Evolutionary conservation across 2,113 vertebrate species (phyloP).

Genomic region (Megalops atlanticus): DNA sequence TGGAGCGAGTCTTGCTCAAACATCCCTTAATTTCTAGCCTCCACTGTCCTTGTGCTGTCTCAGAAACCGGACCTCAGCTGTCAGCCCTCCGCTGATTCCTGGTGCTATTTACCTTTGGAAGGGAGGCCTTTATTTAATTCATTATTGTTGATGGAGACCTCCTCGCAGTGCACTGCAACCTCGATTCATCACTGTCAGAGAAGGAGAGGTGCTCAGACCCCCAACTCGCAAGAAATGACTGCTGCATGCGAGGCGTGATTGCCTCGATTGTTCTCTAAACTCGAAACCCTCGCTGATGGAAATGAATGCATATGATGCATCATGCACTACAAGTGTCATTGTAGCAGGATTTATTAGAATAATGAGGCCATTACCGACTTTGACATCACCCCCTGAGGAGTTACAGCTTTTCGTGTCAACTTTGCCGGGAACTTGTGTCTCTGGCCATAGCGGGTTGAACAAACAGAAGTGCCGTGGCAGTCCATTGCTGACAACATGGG

Average conservation of each 20-base stretch:
- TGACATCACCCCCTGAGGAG: background rate
- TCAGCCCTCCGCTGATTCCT: background rate
- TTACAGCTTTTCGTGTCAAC: too few species aligned
- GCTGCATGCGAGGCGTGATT: background rate
- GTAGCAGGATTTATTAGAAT: background rate
- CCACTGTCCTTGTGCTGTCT: background rate
- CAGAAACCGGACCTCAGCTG: background rate
- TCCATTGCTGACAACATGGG: too few species aligned
- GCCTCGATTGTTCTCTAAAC: background rate
- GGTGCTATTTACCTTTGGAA: background rate
- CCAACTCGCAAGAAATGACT: background rate
- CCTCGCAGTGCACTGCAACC: background rate
- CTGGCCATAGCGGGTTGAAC: too few species aligned
- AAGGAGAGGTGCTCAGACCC: background rate
- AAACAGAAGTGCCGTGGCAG: too few species aligned
- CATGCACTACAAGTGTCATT: conserved; percentile 6
- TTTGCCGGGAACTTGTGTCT: background rate
- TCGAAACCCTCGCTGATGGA: background rate
- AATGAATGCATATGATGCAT: background rate
- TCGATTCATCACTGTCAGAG: background rate
- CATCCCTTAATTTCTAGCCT: background rate
- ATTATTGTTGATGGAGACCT: background rate
- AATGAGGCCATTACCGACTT: background rate
- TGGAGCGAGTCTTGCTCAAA: background rate
- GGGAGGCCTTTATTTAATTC: conserved; percentile 18